These are phyloP conservation scores for Archips crataeganus DNA, from an alignment of 2,888 invertebrate species.

Conservation along the genomic window DNA sequence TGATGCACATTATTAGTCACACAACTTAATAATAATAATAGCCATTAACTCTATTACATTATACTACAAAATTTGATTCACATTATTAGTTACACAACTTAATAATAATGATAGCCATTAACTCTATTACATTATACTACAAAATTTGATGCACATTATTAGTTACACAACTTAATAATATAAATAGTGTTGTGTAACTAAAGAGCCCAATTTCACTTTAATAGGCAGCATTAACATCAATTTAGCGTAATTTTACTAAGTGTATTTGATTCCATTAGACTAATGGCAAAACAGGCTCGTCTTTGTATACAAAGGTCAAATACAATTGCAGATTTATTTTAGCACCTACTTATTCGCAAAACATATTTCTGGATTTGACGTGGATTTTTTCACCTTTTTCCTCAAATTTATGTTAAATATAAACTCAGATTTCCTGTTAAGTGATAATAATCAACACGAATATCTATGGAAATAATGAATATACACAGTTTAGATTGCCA, in stretches of 20 bases:
- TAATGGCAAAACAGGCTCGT: conserved; percentile 2
- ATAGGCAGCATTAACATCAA: not conserved
- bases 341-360: conserved; percentile 5
- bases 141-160: no score
- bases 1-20: not conserved
- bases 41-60: no score
- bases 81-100: not conserved
- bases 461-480: not conserved
- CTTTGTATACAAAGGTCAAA: conserved; percentile 31
- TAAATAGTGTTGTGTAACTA: not conserved
- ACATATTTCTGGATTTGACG: not conserved
- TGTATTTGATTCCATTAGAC: conserved; percentile 10
- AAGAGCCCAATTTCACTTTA: not conserved
- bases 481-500: not conserved
- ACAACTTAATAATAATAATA: no score
- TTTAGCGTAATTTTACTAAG: conserved; percentile 10
- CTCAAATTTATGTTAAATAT: not conserved
- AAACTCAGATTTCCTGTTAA: not conserved
- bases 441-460: conserved; percentile 11
- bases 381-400: not conserved
- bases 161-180: not conserved
- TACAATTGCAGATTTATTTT: not conserved
- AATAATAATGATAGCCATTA: no score
- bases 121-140: no score
- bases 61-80: no score